phyloP scores from a whole-genome alignment of 1,140 invertebrate species.

The Zaprionus gabonicus region DNA sequence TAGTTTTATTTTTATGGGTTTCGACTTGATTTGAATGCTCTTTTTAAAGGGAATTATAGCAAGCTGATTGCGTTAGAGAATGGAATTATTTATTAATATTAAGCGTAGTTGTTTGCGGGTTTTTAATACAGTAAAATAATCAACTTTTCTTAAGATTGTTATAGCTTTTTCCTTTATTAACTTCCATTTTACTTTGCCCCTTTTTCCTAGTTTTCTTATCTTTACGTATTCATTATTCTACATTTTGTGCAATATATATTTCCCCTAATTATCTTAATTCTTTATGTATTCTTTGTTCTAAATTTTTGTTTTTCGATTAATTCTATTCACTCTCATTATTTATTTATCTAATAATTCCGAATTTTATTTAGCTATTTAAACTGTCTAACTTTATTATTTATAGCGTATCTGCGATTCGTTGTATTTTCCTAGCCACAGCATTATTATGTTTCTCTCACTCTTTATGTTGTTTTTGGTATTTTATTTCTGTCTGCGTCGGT shows the following conservation, averaged over 20 bases:
- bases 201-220: no score
- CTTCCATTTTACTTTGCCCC: no score
- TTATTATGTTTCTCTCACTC: constrained; percentile 7
- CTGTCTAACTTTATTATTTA: not conserved
- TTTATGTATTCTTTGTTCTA: no score
- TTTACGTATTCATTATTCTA: no score
- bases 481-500: constrained; percentile 45
- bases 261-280: no score
- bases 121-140: no score
- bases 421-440: not conserved
- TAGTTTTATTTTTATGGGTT: constrained; percentile 36
- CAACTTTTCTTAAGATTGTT: no score
- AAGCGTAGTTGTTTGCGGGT: constrained; percentile 9
- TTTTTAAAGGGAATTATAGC: not conserved
- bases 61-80: not conserved
- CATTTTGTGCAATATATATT: no score
- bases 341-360: constrained; percentile 20
- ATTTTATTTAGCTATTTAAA: not conserved
- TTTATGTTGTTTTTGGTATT: constrained; percentile 31
- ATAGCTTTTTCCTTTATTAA: no score
- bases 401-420: constrained; percentile 12
- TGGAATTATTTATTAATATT: not conserved
- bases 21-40: constrained; percentile 6
- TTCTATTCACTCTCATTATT: not conserved
- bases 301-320: no score